Evolutionary conservation across 2,888 invertebrate genomes (phyloP).

Genomic region (Caenorhabditis doughertyi): DNA sequence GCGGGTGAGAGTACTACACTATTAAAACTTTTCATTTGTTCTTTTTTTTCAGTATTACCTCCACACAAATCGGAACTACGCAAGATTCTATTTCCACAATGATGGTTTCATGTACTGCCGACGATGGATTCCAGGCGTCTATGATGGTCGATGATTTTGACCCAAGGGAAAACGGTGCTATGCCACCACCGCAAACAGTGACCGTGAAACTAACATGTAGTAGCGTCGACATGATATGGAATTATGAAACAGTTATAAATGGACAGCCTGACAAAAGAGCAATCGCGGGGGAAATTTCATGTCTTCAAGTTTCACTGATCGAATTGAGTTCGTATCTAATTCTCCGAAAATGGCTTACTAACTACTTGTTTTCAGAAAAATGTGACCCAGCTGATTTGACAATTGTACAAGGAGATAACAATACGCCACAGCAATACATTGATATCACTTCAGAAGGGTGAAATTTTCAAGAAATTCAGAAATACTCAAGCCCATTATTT

Average conservation of each 20-base stretch:
- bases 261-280: background rate
- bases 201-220: background rate
- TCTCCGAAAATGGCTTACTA: background rate
- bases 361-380: too few relatives aligned
- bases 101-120: background rate
- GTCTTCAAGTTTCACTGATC: background rate
- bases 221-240: constrained; percentile 3
- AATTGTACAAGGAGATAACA: too few relatives aligned
- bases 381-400: too few relatives aligned
- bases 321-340: too few relatives aligned
- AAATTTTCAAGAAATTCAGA: too few relatives aligned
- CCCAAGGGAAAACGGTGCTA: background rate
- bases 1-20: too few relatives aligned
- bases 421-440: too few relatives aligned
- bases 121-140: background rate
- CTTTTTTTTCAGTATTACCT: background rate
- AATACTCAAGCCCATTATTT: too few relatives aligned
- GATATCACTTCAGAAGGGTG: too few relatives aligned
- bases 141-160: background rate
- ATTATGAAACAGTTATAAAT: background rate
- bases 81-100: background rate
- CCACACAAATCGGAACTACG: background rate
- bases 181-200: background rate
- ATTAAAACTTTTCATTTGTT: background rate
- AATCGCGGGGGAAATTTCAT: background rate